Percentiles rank a stretch among this genome's conserved stretches.
phyloP scores from a whole-genome alignment of 2,797 vertebrate genomes.

The Acipenser transmontanus region DNA sequence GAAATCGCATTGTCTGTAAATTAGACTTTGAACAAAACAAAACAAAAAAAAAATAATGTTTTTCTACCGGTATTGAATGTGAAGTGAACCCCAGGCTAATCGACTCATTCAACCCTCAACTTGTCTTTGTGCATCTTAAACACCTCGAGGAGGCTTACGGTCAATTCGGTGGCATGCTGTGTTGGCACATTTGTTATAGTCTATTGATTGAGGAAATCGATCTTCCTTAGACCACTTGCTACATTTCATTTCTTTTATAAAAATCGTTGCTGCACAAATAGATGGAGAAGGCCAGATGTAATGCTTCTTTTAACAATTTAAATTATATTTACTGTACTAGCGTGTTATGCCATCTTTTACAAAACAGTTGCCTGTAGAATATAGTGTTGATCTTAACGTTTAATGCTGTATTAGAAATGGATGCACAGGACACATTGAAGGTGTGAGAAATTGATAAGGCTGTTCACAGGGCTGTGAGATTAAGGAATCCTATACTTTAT shows the following conservation, averaged over 20 bases:
- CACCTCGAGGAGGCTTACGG: not conserved
- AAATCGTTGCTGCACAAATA: not conserved
- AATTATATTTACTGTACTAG: no score
- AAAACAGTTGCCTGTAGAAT: no score
- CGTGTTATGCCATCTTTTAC: not conserved
- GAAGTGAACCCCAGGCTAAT: conserved; percentile 5
- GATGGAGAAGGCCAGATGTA: not conserved
- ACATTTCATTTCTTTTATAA: conserved; percentile 2
- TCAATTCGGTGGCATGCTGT: conserved; percentile 8
- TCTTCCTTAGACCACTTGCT: not conserved
- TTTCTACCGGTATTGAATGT: not conserved
- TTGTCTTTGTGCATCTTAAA: conserved; percentile 10
- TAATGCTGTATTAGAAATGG: no score
- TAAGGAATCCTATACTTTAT: no score
- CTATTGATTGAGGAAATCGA: conserved; percentile 13
- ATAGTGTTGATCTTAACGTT: no score
- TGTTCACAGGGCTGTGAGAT: no score
- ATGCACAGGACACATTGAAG: no score
- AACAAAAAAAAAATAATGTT: not conserved
- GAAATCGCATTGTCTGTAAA: conserved; percentile 4
- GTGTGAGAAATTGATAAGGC: no score
- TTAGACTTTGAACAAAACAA: conserved; percentile 7
- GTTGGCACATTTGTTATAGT: conserved; percentile 14
- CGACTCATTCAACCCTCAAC: conserved; percentile 7
- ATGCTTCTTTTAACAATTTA: not conserved